Conservation (phyloP, 2,888 invertebrate species). For the Synanthedon tipuliformis region DNA sequence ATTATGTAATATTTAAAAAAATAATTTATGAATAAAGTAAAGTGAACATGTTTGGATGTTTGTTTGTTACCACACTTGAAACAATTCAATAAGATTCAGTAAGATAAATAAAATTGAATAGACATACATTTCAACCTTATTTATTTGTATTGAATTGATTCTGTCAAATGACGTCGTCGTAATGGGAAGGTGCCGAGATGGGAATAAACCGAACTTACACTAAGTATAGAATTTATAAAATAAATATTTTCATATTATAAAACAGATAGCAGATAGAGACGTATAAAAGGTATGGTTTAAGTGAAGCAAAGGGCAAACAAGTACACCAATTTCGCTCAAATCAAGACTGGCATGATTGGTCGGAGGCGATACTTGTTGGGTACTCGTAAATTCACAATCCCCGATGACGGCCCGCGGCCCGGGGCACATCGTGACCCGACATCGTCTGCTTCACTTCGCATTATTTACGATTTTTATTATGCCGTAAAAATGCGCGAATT, state of each 20-base stretch:
- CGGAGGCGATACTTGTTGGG: conserved; percentile 34
- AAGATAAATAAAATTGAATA: too few relatives aligned
- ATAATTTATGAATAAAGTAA: too few relatives aligned
- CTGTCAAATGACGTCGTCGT: too few relatives aligned
- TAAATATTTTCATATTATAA: background rate
- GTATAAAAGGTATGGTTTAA: conserved; percentile 5
- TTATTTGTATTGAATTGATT: too few relatives aligned
- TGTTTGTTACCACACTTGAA: too few relatives aligned
- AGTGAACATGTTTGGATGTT: too few relatives aligned
- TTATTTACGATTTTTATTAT: conserved; percentile 66
- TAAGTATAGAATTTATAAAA: too few relatives aligned
- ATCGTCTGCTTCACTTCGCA: conserved; percentile 46
- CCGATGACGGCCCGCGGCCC: conserved; percentile 51
- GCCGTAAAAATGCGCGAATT: conserved; percentile 62
- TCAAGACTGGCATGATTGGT: conserved; percentile 26
- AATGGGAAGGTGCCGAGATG: too few relatives aligned
- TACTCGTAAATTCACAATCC: conserved; percentile 53
- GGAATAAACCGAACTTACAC: too few relatives aligned
- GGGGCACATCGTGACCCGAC: conserved; percentile 60
- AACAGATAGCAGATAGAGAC: conserved; percentile 1
- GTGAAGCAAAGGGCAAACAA: conserved; percentile 11
- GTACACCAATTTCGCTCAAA: conserved; percentile 24
- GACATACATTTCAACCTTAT: too few relatives aligned
- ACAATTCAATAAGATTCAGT: too few relatives aligned
- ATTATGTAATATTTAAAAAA: too few relatives aligned